Percentiles rank a stretch among this genome's conserved stretches.
These are phyloP conservation scores for Drosophila obscura DNA, from an alignment of 1,140 invertebrate genomes.

Conservation along the genomic window DNA sequence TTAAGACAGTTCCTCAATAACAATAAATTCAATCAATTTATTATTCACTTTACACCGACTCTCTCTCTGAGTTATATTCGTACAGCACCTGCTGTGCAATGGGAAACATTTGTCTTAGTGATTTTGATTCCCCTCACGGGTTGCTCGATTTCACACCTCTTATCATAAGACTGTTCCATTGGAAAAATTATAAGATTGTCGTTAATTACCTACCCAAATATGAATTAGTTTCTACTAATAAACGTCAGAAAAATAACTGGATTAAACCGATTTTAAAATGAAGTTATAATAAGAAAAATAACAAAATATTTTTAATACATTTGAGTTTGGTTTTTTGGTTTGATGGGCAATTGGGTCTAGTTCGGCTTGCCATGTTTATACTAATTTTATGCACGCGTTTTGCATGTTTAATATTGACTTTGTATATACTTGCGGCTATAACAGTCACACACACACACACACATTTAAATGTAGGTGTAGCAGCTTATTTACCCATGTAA, in stretches of 20 bases:
- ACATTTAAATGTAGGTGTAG: not conserved
- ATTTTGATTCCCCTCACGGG: constrained; percentile 22
- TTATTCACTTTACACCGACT: no score
- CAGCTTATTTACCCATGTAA: not conserved
- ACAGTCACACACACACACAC: constrained; percentile 1
- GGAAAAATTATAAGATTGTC: constrained; percentile 7
- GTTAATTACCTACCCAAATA: constrained; percentile 40
- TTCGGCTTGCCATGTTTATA: constrained; percentile 46
- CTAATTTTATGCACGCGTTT: constrained; percentile 76
- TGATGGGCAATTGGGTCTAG: constrained; percentile 30
- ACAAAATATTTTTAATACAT: constrained; percentile 21
- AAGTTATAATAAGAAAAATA: constrained; percentile 2
- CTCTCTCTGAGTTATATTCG: constrained; percentile 1
- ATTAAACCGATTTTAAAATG: not conserved
- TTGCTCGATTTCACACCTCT: constrained; percentile 45
- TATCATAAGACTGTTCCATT: constrained; percentile 33
- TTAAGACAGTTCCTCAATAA: no score
- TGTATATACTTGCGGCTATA: constrained; percentile 3
- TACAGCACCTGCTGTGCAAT: not conserved
- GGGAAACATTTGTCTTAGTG: constrained; percentile 23
- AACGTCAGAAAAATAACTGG: constrained; percentile 13
- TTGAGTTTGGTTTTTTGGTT: constrained; percentile 8
- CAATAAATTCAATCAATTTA: no score
- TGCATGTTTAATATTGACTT: constrained; percentile 54
- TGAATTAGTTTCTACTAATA: constrained; percentile 11